Evolutionary conservation across 2,888 invertebrate genomes (phyloP).

Genomic region (Venusia cambrica): DNA sequence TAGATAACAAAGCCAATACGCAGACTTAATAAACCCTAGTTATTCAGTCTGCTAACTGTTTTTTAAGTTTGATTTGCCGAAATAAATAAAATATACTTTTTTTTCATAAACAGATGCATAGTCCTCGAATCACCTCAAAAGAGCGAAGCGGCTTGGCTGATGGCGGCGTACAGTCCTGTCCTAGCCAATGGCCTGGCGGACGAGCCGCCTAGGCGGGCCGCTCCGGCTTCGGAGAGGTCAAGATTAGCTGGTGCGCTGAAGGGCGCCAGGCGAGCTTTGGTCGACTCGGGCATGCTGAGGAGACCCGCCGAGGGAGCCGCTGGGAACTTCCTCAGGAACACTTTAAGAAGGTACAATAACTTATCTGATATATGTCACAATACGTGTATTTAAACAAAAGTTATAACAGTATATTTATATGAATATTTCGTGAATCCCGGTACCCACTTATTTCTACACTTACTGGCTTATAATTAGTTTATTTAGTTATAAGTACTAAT

Average conservation of each 20-base stretch:
- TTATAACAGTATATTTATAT: too few species aligned
- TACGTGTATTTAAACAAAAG: too few species aligned
- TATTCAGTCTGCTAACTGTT: too few species aligned
- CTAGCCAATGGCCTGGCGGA: slow-evolving; percentile 92
- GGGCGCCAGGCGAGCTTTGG: slow-evolving; percentile 89
- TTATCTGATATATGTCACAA: too few species aligned
- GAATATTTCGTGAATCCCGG: too few species aligned
- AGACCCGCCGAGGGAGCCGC: slow-evolving; percentile 89
- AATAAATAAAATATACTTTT: too few species aligned
- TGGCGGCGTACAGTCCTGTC: slow-evolving; percentile 94
- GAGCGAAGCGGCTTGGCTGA: slow-evolving; percentile 94
- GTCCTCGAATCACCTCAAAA: slow-evolving; percentile 95
- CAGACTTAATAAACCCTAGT: too few species aligned
- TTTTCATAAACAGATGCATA: slow-evolving; percentile 85
- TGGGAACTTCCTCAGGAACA: slow-evolving; percentile 93
- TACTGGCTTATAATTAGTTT: too few species aligned
- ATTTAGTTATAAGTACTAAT: too few species aligned
- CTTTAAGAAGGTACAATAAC: slow-evolving; percentile 88
- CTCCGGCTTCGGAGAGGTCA: slow-evolving; percentile 93
- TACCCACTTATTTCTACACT: too few species aligned
- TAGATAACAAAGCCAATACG: too few species aligned
- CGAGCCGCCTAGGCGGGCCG: slow-evolving; percentile 76
- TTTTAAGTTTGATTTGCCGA: too few species aligned
- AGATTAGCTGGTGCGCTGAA: slow-evolving; percentile 93
- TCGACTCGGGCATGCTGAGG: slow-evolving; percentile 90